Evolutionary conservation across 2,797 vertebrate genomes (phyloP).

Genomic region (Anguilla pacifica): DNA sequence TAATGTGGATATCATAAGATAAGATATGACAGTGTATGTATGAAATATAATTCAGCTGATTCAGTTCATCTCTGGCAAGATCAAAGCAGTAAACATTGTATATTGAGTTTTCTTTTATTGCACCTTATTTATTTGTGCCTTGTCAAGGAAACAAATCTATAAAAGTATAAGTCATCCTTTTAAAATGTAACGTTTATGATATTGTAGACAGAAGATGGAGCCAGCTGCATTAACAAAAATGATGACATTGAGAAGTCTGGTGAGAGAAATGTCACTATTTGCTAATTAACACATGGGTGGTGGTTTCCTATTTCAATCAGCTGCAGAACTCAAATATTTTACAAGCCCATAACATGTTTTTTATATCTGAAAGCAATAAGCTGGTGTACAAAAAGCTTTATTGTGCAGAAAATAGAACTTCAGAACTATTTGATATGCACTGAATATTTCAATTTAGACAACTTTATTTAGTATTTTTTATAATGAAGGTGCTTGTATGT

Average conservation of each 20-base stretch:
- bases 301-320: background rate
- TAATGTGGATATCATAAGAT: background rate
- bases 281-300: background rate
- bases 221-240: background rate
- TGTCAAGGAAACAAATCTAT: background rate
- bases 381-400: background rate
- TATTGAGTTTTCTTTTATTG: background rate
- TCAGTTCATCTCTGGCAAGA: background rate
- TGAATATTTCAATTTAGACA: background rate
- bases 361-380: background rate
- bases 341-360: background rate
- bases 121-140: background rate
- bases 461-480: background rate
- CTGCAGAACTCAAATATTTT: background rate
- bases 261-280: background rate
- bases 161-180: background rate
- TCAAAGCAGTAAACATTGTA: background rate
- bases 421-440: background rate
- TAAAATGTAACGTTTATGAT: background rate
- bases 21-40: background rate
- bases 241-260: background rate
- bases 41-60: background rate
- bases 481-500: background rate
- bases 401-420: background rate
- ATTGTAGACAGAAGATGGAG: background rate